phyloP scores from a whole-genome alignment of 2,113 vertebrate genomes.

The Strix uralensis region DNA sequence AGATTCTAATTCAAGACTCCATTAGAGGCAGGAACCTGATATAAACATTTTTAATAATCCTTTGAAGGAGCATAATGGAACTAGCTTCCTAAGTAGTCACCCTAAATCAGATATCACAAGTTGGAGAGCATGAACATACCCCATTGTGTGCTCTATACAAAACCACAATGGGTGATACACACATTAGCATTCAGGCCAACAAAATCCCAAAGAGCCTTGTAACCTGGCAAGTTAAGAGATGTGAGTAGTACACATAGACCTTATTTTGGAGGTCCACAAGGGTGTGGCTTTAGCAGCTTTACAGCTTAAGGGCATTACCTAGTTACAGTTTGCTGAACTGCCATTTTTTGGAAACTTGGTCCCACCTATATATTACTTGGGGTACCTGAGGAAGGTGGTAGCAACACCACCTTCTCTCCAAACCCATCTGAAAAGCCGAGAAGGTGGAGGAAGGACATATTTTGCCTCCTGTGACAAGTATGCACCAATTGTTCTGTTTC shows the following conservation, averaged over 20 bases:
- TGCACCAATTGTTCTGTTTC: background rate
- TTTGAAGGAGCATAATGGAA: background rate
- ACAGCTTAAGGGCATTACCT: background rate
- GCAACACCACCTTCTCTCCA: background rate
- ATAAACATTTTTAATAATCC: background rate
- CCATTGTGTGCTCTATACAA: background rate
- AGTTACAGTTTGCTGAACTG: background rate
- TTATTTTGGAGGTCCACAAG: background rate
- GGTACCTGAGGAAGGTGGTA: background rate
- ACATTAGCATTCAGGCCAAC: background rate
- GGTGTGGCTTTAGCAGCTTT: background rate
- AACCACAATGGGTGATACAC: background rate
- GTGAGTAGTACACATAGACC: rapidly evolving
- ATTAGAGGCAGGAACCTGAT: background rate
- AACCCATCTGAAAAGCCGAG: background rate
- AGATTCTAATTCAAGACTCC: background rate
- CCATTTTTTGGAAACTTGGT: background rate
- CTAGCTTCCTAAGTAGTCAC: background rate
- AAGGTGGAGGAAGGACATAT: background rate
- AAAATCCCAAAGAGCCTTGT: background rate
- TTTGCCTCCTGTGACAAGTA: background rate
- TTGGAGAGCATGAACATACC: background rate
- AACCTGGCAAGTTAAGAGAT: background rate
- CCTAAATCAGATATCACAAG: background rate
- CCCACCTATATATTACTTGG: background rate